phyloP scores from a whole-genome alignment of 1,140 invertebrate species.

The Proctacanthus coquilletti region DNA sequence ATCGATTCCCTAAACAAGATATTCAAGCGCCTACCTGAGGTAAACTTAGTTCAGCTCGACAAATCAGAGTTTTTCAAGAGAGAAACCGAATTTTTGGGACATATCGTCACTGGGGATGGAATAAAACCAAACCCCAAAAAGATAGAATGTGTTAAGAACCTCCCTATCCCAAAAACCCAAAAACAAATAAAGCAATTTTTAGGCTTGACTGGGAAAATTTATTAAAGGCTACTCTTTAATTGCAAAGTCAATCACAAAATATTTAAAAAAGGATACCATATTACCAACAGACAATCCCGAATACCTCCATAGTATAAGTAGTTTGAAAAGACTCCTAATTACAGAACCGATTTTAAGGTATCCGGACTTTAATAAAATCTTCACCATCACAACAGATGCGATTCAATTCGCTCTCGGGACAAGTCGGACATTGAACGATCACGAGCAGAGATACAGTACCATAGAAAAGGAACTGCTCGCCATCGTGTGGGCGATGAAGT shows the following conservation, averaged over 20 bases:
- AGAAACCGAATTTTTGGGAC: conserved; percentile 18
- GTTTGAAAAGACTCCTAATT: conserved; percentile 19
- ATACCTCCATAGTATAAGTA: conserved; percentile 16
- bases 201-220: conserved; percentile 11
- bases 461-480: conserved; percentile 13
- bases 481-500: conserved; percentile 28
- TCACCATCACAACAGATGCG: conserved; percentile 20
- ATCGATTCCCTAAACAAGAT: conserved; percentile 16
- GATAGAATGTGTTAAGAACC: conserved; percentile 14
- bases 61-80: conserved; percentile 15
- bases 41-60: conserved; percentile 10
- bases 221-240: conserved; percentile 15
- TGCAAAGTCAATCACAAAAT: conserved; percentile 10
- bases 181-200: conserved; percentile 13
- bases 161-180: conserved; percentile 12
- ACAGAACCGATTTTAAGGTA: conserved; percentile 22
- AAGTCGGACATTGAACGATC: conserved; percentile 10
- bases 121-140: conserved; percentile 13
- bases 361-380: conserved; percentile 21
- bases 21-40: conserved; percentile 18
- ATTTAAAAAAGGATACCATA: background rate
- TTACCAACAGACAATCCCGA: conserved; percentile 7
- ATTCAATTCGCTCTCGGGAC: background rate
- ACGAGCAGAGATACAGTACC: conserved; percentile 10
- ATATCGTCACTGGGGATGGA: conserved; percentile 21